Conservation (phyloP, 2,888 invertebrate species). For the Pachycephus smyrnensis region DNA sequence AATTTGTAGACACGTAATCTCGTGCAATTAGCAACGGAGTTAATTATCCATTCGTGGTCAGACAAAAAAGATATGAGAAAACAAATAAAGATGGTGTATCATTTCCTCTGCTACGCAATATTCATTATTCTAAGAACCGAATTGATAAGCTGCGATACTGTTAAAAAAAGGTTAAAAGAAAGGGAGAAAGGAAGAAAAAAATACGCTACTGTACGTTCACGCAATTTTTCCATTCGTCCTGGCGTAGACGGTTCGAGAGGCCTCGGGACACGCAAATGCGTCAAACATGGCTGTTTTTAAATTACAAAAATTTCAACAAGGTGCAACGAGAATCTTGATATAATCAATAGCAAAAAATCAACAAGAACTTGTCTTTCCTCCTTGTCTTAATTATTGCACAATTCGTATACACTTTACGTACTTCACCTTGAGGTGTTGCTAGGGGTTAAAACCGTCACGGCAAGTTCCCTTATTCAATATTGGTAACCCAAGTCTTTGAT, state of each 20-base stretch:
- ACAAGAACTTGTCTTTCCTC: background rate
- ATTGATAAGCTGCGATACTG: background rate
- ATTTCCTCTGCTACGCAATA: background rate
- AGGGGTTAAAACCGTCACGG: conserved; percentile 11
- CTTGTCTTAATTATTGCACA: background rate
- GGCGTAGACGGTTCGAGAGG: background rate
- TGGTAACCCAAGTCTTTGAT: background rate
- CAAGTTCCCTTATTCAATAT: background rate
- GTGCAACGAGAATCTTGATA: background rate
- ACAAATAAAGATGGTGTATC: background rate
- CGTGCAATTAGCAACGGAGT: background rate
- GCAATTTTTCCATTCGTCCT: background rate
- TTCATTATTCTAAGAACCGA: background rate
- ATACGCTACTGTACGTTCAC: background rate
- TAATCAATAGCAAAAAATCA: background rate
- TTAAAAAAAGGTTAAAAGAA: background rate
- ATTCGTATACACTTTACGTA: background rate
- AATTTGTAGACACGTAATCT: background rate
- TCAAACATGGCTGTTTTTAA: background rate
- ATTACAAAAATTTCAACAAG: background rate
- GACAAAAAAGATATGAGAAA: background rate
- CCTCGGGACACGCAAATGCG: background rate
- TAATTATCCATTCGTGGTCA: background rate
- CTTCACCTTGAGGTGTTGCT: conserved; percentile 47
- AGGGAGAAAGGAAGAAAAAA: background rate